A percentile compares a stretch with the other conserved stretches of the same genome.
Evolutionary conservation across 2,113 vertebrate species (phyloP).

Genomic region (Callipepla squamata): DNA sequence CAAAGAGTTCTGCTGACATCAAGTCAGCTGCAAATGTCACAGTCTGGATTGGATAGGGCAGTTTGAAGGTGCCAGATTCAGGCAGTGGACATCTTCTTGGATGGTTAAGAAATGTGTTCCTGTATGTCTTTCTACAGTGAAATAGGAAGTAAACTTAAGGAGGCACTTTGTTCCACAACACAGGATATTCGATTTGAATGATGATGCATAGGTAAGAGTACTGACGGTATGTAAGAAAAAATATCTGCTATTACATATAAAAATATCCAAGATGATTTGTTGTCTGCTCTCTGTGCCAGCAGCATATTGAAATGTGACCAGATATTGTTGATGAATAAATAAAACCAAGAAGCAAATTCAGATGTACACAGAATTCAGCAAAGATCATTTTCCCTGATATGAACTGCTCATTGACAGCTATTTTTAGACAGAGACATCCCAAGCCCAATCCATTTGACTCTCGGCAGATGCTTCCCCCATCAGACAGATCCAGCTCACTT

Average conservation of each 20-base stretch:
- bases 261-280: background rate
- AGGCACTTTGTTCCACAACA: background rate
- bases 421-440: conserved; percentile 45
- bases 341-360: background rate
- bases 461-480: conserved; percentile 37
- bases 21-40: background rate
- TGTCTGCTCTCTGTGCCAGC: background rate
- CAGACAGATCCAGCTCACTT: background rate
- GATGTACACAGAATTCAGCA: background rate
- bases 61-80: background rate
- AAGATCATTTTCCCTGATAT: conserved; percentile 7
- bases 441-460: background rate
- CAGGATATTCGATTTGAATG: background rate
- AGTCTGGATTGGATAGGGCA: background rate
- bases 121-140: background rate
- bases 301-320: background rate
- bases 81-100: background rate
- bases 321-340: background rate
- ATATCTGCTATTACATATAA: background rate
- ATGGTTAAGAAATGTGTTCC: background rate
- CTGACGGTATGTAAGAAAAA: background rate
- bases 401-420: conserved; percentile 21
- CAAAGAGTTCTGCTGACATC: background rate
- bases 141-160: background rate
- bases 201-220: background rate